Conservation (phyloP, 1,140 invertebrate species). For the Leptinotarsa defecta region DNA sequence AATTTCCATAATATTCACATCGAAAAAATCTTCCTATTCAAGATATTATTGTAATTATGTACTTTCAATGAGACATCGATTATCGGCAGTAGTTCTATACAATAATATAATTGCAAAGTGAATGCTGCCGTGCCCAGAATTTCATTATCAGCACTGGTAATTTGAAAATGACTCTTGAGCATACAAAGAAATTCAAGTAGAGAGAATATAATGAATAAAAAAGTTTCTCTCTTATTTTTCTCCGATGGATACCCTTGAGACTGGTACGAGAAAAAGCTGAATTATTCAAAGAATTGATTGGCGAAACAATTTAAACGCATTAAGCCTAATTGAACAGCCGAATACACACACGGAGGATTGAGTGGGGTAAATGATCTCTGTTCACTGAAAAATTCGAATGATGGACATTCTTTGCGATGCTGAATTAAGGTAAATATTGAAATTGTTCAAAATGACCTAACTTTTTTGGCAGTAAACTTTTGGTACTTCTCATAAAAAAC, state of each 20-base stretch:
- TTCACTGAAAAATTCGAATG: too few species aligned
- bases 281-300: neutral
- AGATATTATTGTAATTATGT: too few species aligned
- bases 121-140: neutral
- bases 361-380: too few species aligned
- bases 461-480: too few species aligned
- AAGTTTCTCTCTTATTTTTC: neutral
- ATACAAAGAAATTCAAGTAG: neutral
- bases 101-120: slow-evolving; percentile 3
- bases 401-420: too few species aligned
- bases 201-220: neutral
- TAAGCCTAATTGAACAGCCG: too few species aligned
- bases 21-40: too few species aligned
- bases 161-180: neutral
- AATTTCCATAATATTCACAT: too few species aligned
- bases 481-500: too few species aligned
- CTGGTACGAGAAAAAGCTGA: neutral
- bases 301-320: neutral
- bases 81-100: neutral
- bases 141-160: neutral
- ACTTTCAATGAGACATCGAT: neutral
- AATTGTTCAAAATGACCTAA: too few species aligned
- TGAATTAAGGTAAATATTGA: too few species aligned
- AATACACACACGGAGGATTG: too few species aligned
- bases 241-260: neutral